phyloP scores from a whole-genome alignment of 1,140 invertebrate species.

The Cotesia vestalis region DNA sequence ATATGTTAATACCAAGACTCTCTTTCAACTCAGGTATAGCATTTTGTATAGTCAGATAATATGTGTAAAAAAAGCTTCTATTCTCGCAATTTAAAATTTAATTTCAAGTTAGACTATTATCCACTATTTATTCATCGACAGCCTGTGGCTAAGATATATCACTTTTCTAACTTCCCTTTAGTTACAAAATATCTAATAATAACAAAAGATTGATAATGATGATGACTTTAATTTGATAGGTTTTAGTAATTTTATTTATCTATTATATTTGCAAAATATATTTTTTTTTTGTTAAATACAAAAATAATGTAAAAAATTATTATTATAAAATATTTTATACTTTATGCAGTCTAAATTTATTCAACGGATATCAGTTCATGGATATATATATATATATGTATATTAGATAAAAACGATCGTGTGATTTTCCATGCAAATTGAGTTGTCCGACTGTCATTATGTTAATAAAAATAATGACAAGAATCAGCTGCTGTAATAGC shows the following conservation, averaged over 20 bases:
- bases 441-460: conserved; percentile 59
- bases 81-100: conserved; percentile 63
- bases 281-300: not conserved
- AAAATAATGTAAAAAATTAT: not conserved
- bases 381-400: conserved; percentile 5
- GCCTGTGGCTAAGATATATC: conserved; percentile 1
- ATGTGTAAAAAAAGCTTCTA: conserved; percentile 38
- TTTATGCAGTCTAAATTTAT: not conserved
- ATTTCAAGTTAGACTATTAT: conserved; percentile 46
- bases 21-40: conserved; percentile 11
- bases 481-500: conserved; percentile 51
- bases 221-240: too few relatives aligned
- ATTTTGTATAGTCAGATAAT: not conserved
- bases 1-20: conserved; percentile 58
- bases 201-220: too few relatives aligned
- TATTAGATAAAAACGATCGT: conserved; percentile 25
- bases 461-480: conserved; percentile 57
- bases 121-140: conserved; percentile 49
- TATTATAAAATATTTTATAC: not conserved
- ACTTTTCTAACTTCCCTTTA: not conserved
- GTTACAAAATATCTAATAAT: not conserved
- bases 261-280: not conserved
- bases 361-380: not conserved
- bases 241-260: too few relatives aligned
- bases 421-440: conserved; percentile 59